These are phyloP conservation scores for Hapalemur alaotrensis DNA, from an alignment of 2,797 vertebrate species.

Conservation along the genomic window DNA sequence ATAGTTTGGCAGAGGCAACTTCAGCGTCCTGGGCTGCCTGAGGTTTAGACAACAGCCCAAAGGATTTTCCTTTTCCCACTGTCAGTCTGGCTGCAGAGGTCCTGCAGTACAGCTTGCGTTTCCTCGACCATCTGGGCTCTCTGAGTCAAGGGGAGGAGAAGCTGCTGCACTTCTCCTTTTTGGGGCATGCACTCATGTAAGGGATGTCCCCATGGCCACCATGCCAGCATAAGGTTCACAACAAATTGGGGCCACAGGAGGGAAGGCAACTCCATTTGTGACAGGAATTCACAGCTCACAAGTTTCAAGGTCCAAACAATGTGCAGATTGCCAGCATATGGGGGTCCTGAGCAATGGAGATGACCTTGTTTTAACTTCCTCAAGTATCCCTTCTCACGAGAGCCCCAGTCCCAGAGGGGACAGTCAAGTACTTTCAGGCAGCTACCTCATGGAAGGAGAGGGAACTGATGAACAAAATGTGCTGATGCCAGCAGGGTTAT, in stretches of 20 bases:
- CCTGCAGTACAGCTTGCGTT: slow-evolving; percentile 64
- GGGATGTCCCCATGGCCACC: not conserved
- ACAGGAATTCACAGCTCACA: not conserved
- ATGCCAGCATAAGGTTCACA: not conserved
- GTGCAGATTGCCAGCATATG: not conserved
- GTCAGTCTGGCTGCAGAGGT: slow-evolving; percentile 65
- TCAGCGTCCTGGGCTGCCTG: slow-evolving; percentile 47
- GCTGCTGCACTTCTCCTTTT: slow-evolving; percentile 60
- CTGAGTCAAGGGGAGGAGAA: slow-evolving; percentile 57
- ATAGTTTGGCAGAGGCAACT: slow-evolving; percentile 49
- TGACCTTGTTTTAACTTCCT: not conserved
- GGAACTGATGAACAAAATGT: slow-evolving; percentile 37
- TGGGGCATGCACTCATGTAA: not conserved
- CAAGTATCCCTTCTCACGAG: not conserved
- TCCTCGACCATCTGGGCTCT: slow-evolving; percentile 75
- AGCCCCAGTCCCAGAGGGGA: not conserved
- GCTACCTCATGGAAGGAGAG: not conserved
- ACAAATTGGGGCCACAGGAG: not conserved
- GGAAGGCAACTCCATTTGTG: not conserved
- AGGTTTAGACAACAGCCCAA: slow-evolving; percentile 54
- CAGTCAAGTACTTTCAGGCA: not conserved
- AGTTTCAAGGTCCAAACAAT: not conserved
- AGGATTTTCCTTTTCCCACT: slow-evolving; percentile 72
- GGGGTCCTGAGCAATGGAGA: not conserved
- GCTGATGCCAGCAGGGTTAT: slow-evolving; percentile 58